A percentile compares a stretch with the other conserved stretches of the same genome.
phyloP scores from a whole-genome alignment of 1,140 invertebrate species.

The Papilio aristodemus region DNA sequence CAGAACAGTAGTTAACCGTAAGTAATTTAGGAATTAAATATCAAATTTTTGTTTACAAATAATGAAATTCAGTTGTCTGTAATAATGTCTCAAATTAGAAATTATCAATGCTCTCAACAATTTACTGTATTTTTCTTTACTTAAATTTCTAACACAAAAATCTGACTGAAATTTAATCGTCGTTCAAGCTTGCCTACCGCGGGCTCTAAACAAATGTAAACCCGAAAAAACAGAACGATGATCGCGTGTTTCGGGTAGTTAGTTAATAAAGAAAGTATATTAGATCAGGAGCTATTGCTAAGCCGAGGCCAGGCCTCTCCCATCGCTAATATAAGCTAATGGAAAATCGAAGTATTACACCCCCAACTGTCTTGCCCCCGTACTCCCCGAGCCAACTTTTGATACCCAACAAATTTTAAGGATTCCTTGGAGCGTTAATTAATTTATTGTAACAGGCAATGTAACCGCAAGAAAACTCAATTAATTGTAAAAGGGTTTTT shows the following conservation, averaged over 20 bases:
- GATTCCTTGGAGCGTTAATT: constrained; percentile 79
- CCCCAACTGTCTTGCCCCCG: constrained; percentile 47
- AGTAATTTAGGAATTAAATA: background rate
- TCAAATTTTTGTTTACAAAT: background rate
- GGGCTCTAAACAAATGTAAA: constrained; percentile 66
- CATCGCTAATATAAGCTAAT: constrained; percentile 77
- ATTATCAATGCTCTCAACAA: too few species aligned
- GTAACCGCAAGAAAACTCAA: constrained; percentile 80
- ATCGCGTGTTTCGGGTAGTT: constrained; percentile 73
- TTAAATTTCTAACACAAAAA: constrained; percentile 57
- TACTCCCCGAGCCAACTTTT: constrained; percentile 68
- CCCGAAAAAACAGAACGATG: constrained; percentile 72
- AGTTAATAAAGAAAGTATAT: constrained; percentile 75
- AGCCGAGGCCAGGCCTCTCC: constrained; percentile 67
- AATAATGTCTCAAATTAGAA: too few species aligned
- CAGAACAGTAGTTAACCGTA: background rate
- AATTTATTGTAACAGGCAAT: constrained; percentile 77
- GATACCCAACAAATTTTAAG: constrained; percentile 79
- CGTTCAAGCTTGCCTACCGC: constrained; percentile 53
- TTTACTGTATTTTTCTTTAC: too few species aligned
- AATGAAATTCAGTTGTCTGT: too few species aligned
- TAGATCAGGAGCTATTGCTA: constrained; percentile 64
- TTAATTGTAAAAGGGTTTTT: constrained; percentile 81
- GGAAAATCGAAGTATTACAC: constrained; percentile 79
- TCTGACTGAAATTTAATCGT: constrained; percentile 62